Percentiles rank a stretch among this genome's conserved stretches.
Evolutionary conservation across 2,797 vertebrate species (phyloP).

Genomic region (Geotrypetes seraphini): DNA sequence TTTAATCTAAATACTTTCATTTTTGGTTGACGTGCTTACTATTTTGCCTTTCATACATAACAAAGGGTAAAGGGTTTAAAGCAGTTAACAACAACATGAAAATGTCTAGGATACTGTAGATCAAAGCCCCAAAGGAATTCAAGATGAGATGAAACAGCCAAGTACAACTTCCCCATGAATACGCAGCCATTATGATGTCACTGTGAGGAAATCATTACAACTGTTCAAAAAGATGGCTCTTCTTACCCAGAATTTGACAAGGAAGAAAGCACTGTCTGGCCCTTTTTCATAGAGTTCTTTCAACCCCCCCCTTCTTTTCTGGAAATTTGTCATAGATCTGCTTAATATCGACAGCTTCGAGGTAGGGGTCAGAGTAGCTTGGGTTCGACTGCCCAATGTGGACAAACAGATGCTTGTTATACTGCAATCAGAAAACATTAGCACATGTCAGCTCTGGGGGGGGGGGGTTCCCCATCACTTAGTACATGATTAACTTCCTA

Average conservation of each 20-base stretch:
- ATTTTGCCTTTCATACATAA: no score
- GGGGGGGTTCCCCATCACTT: not conserved
- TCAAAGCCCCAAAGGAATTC: not conserved
- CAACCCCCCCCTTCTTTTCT: slow-evolving; percentile 86
- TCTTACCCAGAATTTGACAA: slow-evolving; percentile 97
- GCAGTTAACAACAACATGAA: no score
- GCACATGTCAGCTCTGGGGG: not conserved
- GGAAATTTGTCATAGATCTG: slow-evolving; percentile 97
- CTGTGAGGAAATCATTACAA: no score
- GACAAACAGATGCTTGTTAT: slow-evolving; percentile 91
- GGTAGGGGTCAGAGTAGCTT: slow-evolving; percentile 76
- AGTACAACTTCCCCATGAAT: no score
- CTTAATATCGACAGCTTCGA: slow-evolving; percentile 88
- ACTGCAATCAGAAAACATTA: slow-evolving; percentile 46
- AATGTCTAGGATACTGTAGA: fast-evolving
- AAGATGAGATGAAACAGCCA: fast-evolving
- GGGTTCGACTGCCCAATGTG: slow-evolving; percentile 89
- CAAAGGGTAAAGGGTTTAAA: no score
- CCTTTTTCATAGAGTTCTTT: slow-evolving; percentile 92
- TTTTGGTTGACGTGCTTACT: no score
- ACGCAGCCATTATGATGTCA: not conserved
- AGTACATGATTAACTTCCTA: not conserved
- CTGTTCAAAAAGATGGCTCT: no score
- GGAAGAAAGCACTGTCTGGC: slow-evolving; percentile 83
- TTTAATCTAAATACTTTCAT: no score